Evolutionary conservation across 2,113 vertebrate genomes (phyloP).

Genomic region (Pardalotus punctatus): DNA sequence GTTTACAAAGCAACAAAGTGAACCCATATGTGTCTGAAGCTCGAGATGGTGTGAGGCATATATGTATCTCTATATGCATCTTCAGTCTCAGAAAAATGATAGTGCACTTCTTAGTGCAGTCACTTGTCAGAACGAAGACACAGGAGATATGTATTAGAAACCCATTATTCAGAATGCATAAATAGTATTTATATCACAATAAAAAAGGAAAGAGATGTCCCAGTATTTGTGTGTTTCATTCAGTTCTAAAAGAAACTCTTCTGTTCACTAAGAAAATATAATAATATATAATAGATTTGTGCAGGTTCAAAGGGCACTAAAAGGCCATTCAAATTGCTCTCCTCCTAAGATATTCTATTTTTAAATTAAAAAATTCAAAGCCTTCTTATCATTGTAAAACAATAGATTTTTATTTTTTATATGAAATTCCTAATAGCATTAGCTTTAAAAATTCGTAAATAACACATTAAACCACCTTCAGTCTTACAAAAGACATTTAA

Average conservation of each 20-base stretch:
- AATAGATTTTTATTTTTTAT: background rate
- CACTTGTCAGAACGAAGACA: background rate
- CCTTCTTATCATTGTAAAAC: background rate
- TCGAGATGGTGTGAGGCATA: background rate
- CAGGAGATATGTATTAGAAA: background rate
- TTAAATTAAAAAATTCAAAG: background rate
- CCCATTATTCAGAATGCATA: background rate
- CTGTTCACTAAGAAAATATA: background rate
- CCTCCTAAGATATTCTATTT: background rate
- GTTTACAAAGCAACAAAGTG: background rate
- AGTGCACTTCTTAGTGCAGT: background rate
- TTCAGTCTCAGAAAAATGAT: background rate
- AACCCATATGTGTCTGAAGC: background rate
- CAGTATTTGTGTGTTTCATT: background rate
- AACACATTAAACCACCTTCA: background rate
- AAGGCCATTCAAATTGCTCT: background rate
- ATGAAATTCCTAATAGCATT: background rate
- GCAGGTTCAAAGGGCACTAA: background rate
- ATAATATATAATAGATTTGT: background rate
- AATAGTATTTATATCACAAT: background rate
- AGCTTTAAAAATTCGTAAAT: background rate
- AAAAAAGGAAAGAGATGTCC: background rate
- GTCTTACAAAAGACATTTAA: background rate
- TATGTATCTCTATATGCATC: background rate
- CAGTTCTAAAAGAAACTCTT: background rate